phyloP scores from a whole-genome alignment of 1,140 invertebrate species.

The Melitaea cinxia region DNA sequence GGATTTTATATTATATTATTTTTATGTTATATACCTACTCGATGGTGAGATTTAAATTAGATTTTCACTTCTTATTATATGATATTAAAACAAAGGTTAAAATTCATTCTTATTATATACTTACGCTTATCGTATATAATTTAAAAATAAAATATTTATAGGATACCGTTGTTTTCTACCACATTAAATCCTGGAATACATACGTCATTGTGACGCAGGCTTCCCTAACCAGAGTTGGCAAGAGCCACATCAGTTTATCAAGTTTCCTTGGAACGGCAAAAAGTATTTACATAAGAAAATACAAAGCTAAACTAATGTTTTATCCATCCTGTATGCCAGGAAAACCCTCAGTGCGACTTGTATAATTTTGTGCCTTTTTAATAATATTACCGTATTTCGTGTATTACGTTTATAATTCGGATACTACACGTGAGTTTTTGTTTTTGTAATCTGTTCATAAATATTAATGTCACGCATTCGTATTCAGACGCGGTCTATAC shows the following conservation, averaged over 20 bases:
- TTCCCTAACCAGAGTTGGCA: constrained; percentile 26
- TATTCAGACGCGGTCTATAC: no score
- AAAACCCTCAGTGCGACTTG: constrained; percentile 12
- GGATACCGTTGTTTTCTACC: no score
- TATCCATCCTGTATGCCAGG: constrained; percentile 17
- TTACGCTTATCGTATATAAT: no score
- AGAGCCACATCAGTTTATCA: constrained; percentile 27
- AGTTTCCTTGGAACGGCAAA: constrained; percentile 23
- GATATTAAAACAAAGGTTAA: no score
- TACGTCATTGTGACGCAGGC: constrained; percentile 18
- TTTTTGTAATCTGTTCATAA: neutral
- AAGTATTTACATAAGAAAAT: constrained; percentile 28
- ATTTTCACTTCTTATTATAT: no score
- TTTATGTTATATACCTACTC: no score
- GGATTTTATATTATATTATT: no score
- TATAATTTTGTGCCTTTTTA: constrained; percentile 10
- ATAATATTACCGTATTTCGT: constrained; percentile 1
- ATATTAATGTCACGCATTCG: neutral
- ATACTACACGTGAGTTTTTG: neutral
- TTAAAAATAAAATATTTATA: no score
- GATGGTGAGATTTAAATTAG: no score
- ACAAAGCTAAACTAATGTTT: constrained; percentile 25
- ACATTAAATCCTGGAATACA: neutral
- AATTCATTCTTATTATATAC: no score
- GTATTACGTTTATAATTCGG: neutral